Evolutionary conservation across 2,888 invertebrate genomes (phyloP).

Genomic region (Epinotia ramella): DNA sequence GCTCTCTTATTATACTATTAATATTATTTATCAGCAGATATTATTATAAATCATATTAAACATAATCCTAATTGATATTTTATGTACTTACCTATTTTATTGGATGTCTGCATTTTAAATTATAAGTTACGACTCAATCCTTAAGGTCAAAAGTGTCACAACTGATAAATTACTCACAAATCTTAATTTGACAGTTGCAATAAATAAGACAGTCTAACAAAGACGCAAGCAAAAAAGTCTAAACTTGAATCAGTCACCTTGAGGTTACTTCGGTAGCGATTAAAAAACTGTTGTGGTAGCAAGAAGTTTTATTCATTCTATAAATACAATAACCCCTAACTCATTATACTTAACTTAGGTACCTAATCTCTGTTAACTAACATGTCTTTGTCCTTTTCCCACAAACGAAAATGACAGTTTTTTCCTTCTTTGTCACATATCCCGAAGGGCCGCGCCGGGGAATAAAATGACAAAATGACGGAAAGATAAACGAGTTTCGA

Average conservation of each 20-base stretch:
- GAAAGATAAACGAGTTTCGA: too few relatives aligned
- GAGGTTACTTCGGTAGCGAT: not conserved
- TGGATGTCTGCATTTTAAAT: not conserved
- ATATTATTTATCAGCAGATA: not conserved
- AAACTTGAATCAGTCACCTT: conserved; percentile 24
- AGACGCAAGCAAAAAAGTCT: conserved; percentile 29
- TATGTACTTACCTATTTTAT: not conserved
- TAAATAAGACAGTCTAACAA: conserved; percentile 34
- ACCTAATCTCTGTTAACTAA: too few relatives aligned
- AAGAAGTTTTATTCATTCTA: not conserved
- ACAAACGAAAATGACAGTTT: not conserved
- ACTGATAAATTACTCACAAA: conserved; percentile 25
- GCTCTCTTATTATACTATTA: not conserved
- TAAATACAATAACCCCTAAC: not conserved
- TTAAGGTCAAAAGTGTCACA: conserved; percentile 26
- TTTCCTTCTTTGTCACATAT: too few relatives aligned
- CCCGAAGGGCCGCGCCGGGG: too few relatives aligned
- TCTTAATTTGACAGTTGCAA: conserved; percentile 35
- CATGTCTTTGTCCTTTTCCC: not conserved
- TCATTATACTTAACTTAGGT: too few relatives aligned
- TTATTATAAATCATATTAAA: not conserved
- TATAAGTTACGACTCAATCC: conserved; percentile 18
- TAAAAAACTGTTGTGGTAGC: not conserved
- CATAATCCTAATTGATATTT: not conserved
- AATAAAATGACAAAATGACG: not conserved